Evolutionary conservation across 1,140 invertebrate genomes (phyloP).

Genomic region (Triops cancriformis): DNA sequence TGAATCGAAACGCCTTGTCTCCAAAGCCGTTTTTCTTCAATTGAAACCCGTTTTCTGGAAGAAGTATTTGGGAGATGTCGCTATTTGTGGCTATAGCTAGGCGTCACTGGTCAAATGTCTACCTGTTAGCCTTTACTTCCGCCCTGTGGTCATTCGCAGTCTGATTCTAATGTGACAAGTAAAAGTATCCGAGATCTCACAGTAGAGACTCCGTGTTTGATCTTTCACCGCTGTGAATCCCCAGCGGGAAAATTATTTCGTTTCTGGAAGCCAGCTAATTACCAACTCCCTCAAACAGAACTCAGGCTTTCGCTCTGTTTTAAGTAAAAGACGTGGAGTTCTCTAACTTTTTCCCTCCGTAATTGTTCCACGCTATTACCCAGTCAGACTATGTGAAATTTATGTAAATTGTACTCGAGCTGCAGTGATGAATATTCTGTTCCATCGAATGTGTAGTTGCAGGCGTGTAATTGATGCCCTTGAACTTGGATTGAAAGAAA

Average conservation of each 20-base stretch:
- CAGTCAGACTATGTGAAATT: not conserved
- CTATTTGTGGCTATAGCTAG: not conserved
- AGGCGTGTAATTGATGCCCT: not conserved
- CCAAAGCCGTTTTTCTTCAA: not conserved
- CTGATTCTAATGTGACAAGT: not conserved
- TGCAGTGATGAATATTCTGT: not conserved
- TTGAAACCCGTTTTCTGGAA: not conserved
- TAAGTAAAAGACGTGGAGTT: not conserved
- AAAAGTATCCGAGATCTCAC: not conserved
- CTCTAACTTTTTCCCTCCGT: not conserved
- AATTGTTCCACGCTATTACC: not conserved
- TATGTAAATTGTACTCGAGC: not conserved
- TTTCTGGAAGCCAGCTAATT: not conserved
- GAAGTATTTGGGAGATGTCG: not conserved
- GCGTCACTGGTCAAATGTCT: not conserved
- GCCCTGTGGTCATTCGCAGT: not conserved
- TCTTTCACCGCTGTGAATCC: not conserved
- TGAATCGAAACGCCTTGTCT: not conserved
- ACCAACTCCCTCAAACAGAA: not conserved
- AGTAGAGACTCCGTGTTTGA: not conserved
- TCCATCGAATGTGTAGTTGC: not conserved
- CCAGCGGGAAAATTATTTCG: not conserved
- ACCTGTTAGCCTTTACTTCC: not conserved
- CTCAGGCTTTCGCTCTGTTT: not conserved
- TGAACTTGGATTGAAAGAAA: not conserved